Evolutionary conservation across 2,888 invertebrate genomes (phyloP), one percentile per base, ranked within the genome.

Genomic region (Macrophya alboannulata): DNA sequence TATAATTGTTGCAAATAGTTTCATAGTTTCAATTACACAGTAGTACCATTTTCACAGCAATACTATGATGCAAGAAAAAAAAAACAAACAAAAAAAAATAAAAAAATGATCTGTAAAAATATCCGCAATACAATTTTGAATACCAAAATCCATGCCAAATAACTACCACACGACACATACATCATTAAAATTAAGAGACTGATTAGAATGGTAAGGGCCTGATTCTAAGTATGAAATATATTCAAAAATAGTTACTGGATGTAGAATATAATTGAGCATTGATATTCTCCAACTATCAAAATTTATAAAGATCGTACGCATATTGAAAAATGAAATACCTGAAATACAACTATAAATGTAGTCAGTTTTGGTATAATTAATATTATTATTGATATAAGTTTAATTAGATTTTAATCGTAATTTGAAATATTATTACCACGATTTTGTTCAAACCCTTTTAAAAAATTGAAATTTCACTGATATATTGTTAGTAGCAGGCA

Each of bases 401-500:
- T 8, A 43, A 21, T 12, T 72, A 72, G 21, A 72, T 10, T 43
- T 72, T 21, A 21, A 45, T 45, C 9, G 25, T 55, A 51, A 55
- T 77, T 55, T 77, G 12, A 21, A 45, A 45, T 45, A 74, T 25
- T 21, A 45, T 74, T 55, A 55, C 25, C 31, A 48, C 31, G 8
- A 77, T 21, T 2, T 25, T 17, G 21, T 74, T 25, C 9, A n/a
- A n/a, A 12, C 68, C 17, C 68, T 10, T 74, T 45, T 21, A 9
- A 55, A 31, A 51, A 77, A 55, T 55, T 17, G 51, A 81, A 21
- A 37, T 59, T 62, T 48, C 25, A 71, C 65, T 76, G 51, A 55
- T 71, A 76, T 31, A 43, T 62, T 83, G 85, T 86, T 71, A 85
- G 59, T 85, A 92, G 89, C 91, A 90, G 88, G 91, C 91, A 90